phyloP scores from a whole-genome alignment of 2,797 vertebrate genomes.

The Rhinichthys osculus region DNA sequence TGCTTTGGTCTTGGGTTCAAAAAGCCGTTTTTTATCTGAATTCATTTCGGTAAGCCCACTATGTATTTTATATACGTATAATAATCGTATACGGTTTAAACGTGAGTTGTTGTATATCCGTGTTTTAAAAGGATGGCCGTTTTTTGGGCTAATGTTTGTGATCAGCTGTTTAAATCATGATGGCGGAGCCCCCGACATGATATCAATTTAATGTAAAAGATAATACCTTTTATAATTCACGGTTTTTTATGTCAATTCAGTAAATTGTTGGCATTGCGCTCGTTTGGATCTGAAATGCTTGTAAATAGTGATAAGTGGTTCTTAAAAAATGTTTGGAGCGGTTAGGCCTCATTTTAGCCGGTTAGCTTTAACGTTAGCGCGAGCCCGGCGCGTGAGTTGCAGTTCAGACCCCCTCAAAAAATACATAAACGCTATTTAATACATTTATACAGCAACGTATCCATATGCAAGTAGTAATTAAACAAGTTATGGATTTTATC shows the following conservation, averaged over 20 bases:
- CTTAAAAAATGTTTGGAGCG: too few species aligned
- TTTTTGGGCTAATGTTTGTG: not conserved
- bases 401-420: too few species aligned
- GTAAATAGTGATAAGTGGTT: not conserved
- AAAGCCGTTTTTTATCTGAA: constrained; percentile 83
- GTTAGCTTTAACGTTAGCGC: constrained; percentile 22
- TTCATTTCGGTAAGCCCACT: constrained; percentile 80
- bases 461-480: not conserved
- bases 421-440: not conserved
- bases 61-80: fast-evolving
- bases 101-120: not conserved
- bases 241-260: not conserved
- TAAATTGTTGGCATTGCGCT: not conserved
- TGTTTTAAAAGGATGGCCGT: not conserved
- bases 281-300: not conserved
- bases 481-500: not conserved
- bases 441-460: not conserved
- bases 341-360: constrained; percentile 34
- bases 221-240: not conserved
- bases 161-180: constrained; percentile 28
- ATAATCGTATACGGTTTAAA: fast-evolving
- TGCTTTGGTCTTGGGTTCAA: constrained; percentile 70
- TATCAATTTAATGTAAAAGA: not conserved
- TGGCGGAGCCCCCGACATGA: not conserved
- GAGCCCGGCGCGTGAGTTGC: constrained; percentile 9